Evolutionary conservation across 2,113 vertebrate genomes (phyloP), one percentile per base, ranked within the genome.

Genomic region (Stigmatopora nigra): DNA sequence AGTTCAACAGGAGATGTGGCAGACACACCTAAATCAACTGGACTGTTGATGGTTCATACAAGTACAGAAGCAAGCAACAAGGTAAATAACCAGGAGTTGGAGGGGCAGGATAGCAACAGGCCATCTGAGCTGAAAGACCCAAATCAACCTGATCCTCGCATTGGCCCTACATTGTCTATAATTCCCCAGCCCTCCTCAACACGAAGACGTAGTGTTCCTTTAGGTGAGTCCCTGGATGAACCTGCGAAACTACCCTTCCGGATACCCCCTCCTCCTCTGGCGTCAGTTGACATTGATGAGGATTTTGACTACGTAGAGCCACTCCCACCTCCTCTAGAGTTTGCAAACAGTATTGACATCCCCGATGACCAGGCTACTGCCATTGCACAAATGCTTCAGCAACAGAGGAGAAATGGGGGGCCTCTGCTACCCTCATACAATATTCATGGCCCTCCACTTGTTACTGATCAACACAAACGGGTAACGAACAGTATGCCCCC

Each of bases 311-410:
- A 95, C 72, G 89, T 94, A 5, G 97, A 98, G 81, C 96, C 97
- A 1, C 87, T 99, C 47, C 97, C 97, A 1, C 97, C 96, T 14
- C 97, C 97, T 3, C 84, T 99, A 69, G 96, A 98, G 84, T 99
- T 98, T 4, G 96, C 96, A 45, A 99, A 99, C 82, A 99, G 96
- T 78, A 94, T 99, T 58, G 97, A 99, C 82, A 94, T 96, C 64
- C 92, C 96, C 0, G 97, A 98, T 0, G 95, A 98, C 64, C 93
- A 93, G 5, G 83, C 88, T 0, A 88, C 78, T n/a, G 87, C 91
- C 8, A 90, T 93, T 17, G 89, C 84, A 3, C 94, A 95, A 73
- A 84, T 92, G 86, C 74, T 91, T 36, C 91, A 91, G 35, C 94
- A 91, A 66, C 93, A 93, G 86, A 0, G 93, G 89, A 65, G 67